Evolutionary conservation across 2,888 invertebrate genomes (phyloP).

Genomic region (Coleophora flavipennella): DNA sequence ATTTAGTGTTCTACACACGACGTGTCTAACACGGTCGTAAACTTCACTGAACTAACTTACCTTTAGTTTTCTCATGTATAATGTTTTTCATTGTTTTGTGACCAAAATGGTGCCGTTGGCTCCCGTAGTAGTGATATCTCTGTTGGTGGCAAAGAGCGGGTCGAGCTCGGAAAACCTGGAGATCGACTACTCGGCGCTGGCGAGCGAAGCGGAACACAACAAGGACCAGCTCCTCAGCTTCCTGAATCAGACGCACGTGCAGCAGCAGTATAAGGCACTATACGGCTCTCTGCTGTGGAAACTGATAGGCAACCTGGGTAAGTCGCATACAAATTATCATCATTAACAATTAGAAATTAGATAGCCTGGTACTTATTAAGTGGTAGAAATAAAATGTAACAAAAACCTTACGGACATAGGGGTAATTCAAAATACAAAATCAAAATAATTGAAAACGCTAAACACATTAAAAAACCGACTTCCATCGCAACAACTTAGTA

Average conservation of each 20-base stretch:
- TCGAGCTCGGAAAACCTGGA: slow-evolving; percentile 17
- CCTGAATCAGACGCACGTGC: slow-evolving; percentile 36
- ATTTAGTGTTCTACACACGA: not conserved
- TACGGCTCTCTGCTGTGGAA: slow-evolving; percentile 40
- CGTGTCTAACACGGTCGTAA: not conserved
- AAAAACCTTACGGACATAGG: too few species aligned
- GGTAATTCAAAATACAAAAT: too few species aligned
- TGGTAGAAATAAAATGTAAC: too few species aligned
- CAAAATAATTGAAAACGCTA: too few species aligned
- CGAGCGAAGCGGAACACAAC: slow-evolving; percentile 44
- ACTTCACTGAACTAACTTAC: not conserved
- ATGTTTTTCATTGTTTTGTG: too few species aligned
- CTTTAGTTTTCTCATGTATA: not conserved
- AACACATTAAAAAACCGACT: too few species aligned
- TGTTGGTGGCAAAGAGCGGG: not conserved
- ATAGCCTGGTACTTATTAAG: not conserved
- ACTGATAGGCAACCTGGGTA: slow-evolving; percentile 30
- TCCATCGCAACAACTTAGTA: too few species aligned
- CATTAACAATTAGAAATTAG: not conserved
- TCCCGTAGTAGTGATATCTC: slow-evolving; percentile 17
- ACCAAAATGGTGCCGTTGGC: slow-evolving; percentile 11
- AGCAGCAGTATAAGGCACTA: slow-evolving; percentile 37
- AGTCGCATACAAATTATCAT: not conserved
- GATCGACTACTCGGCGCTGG: slow-evolving; percentile 46
- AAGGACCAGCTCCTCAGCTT: slow-evolving; percentile 46